A percentile compares a stretch with the other conserved stretches of the same genome.
phyloP scores from a whole-genome alignment of 1,140 invertebrate species.

The Colletes latitarsis region DNA sequence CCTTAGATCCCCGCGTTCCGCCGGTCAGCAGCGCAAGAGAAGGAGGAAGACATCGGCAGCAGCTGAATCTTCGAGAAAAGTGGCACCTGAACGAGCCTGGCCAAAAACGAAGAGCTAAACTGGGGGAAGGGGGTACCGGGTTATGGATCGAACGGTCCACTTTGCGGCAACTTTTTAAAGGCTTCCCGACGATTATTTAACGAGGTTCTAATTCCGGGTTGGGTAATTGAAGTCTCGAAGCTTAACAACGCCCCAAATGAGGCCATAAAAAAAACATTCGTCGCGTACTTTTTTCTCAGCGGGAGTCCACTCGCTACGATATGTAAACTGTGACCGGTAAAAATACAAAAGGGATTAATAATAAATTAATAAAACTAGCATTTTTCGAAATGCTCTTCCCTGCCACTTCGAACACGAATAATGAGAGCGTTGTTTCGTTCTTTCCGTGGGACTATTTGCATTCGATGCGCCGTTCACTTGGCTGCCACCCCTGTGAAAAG shows the following conservation, averaged over 20 bases:
- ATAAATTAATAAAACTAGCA: too few relatives aligned
- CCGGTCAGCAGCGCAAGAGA: constrained; percentile 52
- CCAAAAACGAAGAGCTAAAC: constrained; percentile 1
- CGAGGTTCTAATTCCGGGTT: constrained; percentile 52
- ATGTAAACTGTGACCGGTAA: too few relatives aligned
- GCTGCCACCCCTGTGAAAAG: too few relatives aligned
- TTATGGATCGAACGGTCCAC: constrained; percentile 34
- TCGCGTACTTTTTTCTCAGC: neutral
- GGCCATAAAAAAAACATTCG: neutral
- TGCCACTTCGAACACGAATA: too few relatives aligned
- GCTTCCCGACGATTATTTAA: constrained; percentile 50
- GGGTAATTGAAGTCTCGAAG: constrained; percentile 5
- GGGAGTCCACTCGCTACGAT: too few relatives aligned
- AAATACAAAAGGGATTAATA: too few relatives aligned
- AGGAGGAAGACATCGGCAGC: constrained; percentile 53
- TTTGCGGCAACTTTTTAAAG: constrained; percentile 20
- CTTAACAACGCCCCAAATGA: neutral
- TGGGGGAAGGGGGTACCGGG: neutral
- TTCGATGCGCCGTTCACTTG: too few relatives aligned
- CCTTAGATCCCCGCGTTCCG: constrained; percentile 65
- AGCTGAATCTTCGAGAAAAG: constrained; percentile 73
- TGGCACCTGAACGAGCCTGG: constrained; percentile 68
- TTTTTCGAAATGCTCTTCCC: too few relatives aligned
- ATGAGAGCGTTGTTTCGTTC: too few relatives aligned
- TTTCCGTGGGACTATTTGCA: too few relatives aligned